Conservation (phyloP, 1,140 invertebrate genomes). For the Ctenoplectra terminalis region DNA sequence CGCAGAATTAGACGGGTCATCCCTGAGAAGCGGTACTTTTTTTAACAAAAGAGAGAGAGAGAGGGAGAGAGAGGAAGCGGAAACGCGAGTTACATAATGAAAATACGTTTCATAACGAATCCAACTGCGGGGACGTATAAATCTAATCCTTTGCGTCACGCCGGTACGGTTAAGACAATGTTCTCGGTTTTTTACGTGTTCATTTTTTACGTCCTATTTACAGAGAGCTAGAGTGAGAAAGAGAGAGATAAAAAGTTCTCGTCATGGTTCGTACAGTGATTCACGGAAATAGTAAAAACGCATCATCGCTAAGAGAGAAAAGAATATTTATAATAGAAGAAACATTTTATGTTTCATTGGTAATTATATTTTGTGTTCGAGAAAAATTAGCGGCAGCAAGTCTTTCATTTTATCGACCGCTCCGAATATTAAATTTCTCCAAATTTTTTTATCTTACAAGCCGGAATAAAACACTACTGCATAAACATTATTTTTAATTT, state of each 20-base stretch:
- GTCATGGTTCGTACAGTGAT: neutral
- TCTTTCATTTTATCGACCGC: no score
- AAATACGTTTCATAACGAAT: slow-evolving; percentile 41
- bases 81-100: slow-evolving; percentile 37
- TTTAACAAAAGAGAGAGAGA: no score
- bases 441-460: no score
- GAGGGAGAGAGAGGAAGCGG: neutral
- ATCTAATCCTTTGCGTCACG: slow-evolving; percentile 19
- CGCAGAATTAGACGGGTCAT: slow-evolving; percentile 30
- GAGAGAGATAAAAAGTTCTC: no score
- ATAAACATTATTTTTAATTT: no score
- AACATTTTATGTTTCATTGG: neutral
- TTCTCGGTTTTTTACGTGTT: slow-evolving; percentile 7
- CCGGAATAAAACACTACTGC: no score
- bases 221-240: neutral
- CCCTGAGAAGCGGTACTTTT: slow-evolving; percentile 15
- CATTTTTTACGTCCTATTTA: slow-evolving; percentile 18
- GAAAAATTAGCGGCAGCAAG: no score
- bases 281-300: neutral
- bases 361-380: no score
- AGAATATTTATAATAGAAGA: neutral
- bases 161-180: slow-evolving; percentile 16
- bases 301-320: neutral
- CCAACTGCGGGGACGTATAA: slow-evolving; percentile 13
- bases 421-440: no score